phyloP scores from a whole-genome alignment of 2,113 vertebrate genomes.

The Channa maculata region DNA sequence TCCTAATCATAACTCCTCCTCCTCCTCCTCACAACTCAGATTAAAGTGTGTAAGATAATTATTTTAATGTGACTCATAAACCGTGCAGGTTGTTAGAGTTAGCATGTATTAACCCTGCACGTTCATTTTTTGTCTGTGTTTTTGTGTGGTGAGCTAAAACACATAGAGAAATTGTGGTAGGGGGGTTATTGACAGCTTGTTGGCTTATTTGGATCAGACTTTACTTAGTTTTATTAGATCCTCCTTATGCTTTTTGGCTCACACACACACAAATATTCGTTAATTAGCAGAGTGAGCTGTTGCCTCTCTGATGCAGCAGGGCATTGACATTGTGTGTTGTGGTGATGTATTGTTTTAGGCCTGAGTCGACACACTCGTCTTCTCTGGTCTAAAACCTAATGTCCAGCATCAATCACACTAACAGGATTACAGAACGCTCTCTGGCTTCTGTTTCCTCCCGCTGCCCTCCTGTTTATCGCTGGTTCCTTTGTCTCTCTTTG shows the following conservation, averaged over 20 bases:
- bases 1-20: too few species aligned
- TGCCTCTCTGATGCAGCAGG: slow-evolving; percentile 50
- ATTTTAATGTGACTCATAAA: too few species aligned
- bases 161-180: neutral
- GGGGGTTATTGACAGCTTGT: slow-evolving; percentile 11
- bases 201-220: slow-evolving; percentile 20
- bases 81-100: too few species aligned
- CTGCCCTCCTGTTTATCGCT: neutral
- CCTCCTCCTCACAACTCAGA: too few species aligned
- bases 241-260: slow-evolving; percentile 7
- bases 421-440: slow-evolving; percentile 27
- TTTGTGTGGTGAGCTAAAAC: neutral
- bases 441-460: neutral
- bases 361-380: slow-evolving; percentile 20
- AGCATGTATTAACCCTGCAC: too few species aligned
- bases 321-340: slow-evolving; percentile 19
- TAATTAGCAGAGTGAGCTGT: slow-evolving; percentile 65
- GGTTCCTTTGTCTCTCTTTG: neutral
- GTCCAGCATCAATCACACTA: slow-evolving; percentile 57
- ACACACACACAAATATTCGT: slow-evolving; percentile 30
- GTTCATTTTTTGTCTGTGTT: too few species aligned
- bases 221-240: slow-evolving; percentile 39
- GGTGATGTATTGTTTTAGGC: slow-evolving; percentile 48
- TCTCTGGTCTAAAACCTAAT: slow-evolving; percentile 46
- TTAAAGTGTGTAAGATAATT: too few species aligned